These are phyloP conservation scores for Rhopilema esculentum DNA, from an alignment of 30 jellyfish, hydroid and myxozoan species.

Conservation along the genomic window DNA sequence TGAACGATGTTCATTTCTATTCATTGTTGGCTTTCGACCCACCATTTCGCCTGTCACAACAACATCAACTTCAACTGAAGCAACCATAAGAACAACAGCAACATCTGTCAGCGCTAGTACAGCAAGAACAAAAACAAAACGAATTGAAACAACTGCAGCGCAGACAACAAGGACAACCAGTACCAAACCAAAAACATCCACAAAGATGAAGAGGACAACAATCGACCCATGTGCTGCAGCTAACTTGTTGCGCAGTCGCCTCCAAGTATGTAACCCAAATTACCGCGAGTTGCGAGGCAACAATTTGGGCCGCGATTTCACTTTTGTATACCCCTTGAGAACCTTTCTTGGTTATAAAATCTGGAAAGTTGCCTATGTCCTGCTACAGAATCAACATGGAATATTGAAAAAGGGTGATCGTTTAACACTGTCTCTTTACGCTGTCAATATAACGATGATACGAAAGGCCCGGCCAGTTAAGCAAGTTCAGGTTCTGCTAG, in stretches of 20 bases:
- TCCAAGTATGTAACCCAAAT: not conserved
- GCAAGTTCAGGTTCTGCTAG: not conserved
- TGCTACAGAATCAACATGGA: not conserved
- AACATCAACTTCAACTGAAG: not conserved
- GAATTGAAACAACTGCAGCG: not conserved
- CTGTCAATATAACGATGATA: not conserved
- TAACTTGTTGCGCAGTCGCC: not conserved
- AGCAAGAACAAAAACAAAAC: not conserved
- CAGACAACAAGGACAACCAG: not conserved
- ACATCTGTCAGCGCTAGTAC: not conserved
- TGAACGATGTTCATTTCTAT: not conserved
- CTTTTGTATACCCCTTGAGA: not conserved
- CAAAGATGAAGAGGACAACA: conserved; percentile 6
- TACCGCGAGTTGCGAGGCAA: not conserved
- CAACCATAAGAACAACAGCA: not conserved
- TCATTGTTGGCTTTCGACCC: not conserved
- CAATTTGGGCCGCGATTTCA: not conserved
- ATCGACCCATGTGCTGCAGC: not conserved
- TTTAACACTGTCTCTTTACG: not conserved
- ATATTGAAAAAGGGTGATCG: not conserved
- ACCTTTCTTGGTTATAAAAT: not conserved
- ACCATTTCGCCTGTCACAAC: conserved; percentile 18
- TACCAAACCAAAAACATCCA: not conserved
- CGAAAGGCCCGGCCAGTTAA: not conserved
- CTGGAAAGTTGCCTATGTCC: not conserved